These are phyloP conservation scores for Cylas formicarius DNA, from an alignment of 1,140 invertebrate species.

Conservation along the genomic window DNA sequence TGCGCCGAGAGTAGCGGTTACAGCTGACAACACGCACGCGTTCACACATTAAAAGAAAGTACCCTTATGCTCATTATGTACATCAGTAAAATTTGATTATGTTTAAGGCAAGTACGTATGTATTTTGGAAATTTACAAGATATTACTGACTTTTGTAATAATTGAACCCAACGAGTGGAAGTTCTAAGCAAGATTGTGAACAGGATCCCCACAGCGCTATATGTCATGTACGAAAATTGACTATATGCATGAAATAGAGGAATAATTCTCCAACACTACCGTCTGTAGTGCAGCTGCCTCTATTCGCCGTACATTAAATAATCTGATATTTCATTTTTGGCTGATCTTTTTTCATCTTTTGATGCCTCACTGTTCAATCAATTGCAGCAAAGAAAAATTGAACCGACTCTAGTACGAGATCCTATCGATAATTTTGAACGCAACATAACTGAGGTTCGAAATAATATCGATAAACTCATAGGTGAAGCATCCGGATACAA, in stretches of 20 bases:
- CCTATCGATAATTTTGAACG: background rate
- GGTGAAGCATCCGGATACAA: background rate
- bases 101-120: constrained; percentile 28
- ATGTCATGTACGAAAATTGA: constrained; percentile 13
- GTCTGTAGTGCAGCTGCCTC: constrained; percentile 7
- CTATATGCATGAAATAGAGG: constrained; percentile 13
- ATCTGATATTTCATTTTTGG: constrained; percentile 23
- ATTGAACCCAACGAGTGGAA: constrained; percentile 10
- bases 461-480: background rate
- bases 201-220: background rate
- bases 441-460: background rate
- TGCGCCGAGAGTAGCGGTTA: constrained; percentile 19
- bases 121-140: constrained; percentile 27
- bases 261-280: constrained; percentile 1
- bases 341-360: constrained; percentile 21
- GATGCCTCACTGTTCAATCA: constrained; percentile 23
- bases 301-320: constrained; percentile 9
- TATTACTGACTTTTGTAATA: constrained; percentile 15
- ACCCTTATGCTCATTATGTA: constrained; percentile 28
- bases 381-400: constrained; percentile 17
- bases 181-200: constrained; percentile 17
- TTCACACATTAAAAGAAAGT: constrained; percentile 13
- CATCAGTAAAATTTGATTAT: constrained; percentile 40
- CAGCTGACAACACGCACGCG: constrained; percentile 8
- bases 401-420: constrained; percentile 2